phyloP scores from a whole-genome alignment of 2,888 invertebrate genomes.

The Troides helena region DNA sequence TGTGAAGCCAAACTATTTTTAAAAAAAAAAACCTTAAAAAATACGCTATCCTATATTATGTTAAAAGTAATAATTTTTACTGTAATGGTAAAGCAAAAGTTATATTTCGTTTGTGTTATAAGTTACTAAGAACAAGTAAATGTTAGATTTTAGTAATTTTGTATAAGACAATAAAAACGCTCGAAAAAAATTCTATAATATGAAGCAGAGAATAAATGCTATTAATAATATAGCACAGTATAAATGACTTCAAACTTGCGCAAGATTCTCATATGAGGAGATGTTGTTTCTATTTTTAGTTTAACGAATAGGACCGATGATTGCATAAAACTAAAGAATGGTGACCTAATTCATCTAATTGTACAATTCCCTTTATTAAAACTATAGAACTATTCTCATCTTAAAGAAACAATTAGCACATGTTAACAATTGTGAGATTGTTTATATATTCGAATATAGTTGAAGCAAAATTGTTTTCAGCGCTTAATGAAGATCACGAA shows the following conservation, averaged over 20 bases:
- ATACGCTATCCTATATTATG: neutral
- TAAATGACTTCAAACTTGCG: neutral
- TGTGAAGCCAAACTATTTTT: neutral
- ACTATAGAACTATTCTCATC: neutral
- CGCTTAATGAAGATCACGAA: neutral
- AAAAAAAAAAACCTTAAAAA: neutral
- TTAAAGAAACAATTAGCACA: neutral
- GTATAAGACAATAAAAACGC: neutral
- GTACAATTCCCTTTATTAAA: slow-evolving; percentile 10
- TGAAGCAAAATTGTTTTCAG: neutral
- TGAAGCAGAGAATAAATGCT: no score
- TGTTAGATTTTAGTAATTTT: neutral
- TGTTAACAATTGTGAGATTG: neutral
- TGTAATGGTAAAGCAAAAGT: neutral
- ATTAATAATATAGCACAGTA: neutral
- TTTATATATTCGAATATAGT: neutral
- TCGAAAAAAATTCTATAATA: no score
- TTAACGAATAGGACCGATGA: slow-evolving; percentile 28
- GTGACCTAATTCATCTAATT: slow-evolving; percentile 18
- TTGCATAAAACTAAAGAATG: slow-evolving; percentile 35
- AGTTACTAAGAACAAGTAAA: neutral
- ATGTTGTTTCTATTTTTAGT: slow-evolving; percentile 30
- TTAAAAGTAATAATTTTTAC: neutral
- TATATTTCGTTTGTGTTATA: neutral
- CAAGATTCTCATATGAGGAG: slow-evolving; percentile 34